Base-by-base conservation (phyloP, 2,113 vertebrate species). In the Pituophis catenifer region DNA sequence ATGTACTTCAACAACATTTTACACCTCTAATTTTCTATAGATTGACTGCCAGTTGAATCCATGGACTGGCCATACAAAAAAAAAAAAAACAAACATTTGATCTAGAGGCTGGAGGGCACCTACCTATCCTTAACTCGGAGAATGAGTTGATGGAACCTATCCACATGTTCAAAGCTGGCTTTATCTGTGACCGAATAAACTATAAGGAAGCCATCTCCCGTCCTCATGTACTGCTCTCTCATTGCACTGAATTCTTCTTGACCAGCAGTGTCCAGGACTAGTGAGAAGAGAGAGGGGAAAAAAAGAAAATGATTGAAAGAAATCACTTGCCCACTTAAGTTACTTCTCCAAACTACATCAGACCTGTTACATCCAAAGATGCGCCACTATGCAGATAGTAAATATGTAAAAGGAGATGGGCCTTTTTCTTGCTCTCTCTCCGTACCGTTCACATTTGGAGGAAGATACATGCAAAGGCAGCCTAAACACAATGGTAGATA, bases 181-280 rank as follows among this genome's bases (percentile, higher is more conserved):
- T 99, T 99, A 98, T 99, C 99, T 0, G 99, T 99, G 96, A 99
- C 99, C 0, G 99, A 99, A 98, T 97, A 99, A 94, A 99, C 99
- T 0, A 99, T 99, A 44, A 99, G 99, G 96, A 99, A 99, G 53
- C 99, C 99, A 0, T 99, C 99, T 54, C 99, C 99, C 0, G 99
- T 99, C 96, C 99, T 98, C 99, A 99, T 99, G 94, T 99, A 99
- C 97, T 99, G 99, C 97, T 99, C 99, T 95, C 99, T 97, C 99
- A 99, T 99, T 21, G 99, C 99, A 0, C 99, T 99, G 98, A 99
- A 99, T 97, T 99, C 99, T 97, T 99, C 99, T 94, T 99, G 99
- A 13, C 99, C 99, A 0, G 99, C 99, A 0, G 99, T 99, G 96
- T 99, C 99, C 97, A 99, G 98, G 94, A 99, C 99, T 93, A 87